These are phyloP conservation scores for Bucorvus abyssinicus DNA, from an alignment of 2,797 vertebrate species.

Conservation along the genomic window DNA sequence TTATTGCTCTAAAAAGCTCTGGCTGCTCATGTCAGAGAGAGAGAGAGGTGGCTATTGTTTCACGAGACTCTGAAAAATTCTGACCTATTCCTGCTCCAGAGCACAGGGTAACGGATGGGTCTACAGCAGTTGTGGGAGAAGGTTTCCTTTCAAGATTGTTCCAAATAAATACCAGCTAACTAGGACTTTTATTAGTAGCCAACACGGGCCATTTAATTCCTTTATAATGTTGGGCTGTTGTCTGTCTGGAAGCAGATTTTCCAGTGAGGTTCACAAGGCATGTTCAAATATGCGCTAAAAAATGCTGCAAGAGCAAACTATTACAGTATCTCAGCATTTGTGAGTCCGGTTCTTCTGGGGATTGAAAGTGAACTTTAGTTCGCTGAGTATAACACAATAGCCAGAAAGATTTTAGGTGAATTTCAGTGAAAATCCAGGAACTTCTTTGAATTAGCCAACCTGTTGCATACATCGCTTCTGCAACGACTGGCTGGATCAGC, in stretches of 20 bases:
- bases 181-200: neutral
- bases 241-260: neutral
- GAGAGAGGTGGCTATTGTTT: neutral
- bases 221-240: neutral
- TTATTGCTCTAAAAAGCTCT: neutral
- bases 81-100: neutral
- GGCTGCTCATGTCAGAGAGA: neutral
- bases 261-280: neutral
- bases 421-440: neutral
- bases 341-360: neutral
- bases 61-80: neutral
- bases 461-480: neutral
- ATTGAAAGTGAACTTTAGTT: neutral
- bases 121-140: neutral
- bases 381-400: neutral
- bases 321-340: neutral
- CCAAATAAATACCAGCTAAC: neutral
- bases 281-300: neutral
- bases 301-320: neutral
- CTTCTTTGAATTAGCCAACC: neutral
- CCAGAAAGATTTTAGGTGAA: neutral
- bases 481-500: neutral
- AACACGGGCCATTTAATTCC: neutral
- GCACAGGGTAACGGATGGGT: neutral
- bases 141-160: neutral